These are phyloP conservation scores for Dicranocentrus wangi DNA, from an alignment of 2,888 invertebrate species.

Conservation along the genomic window DNA sequence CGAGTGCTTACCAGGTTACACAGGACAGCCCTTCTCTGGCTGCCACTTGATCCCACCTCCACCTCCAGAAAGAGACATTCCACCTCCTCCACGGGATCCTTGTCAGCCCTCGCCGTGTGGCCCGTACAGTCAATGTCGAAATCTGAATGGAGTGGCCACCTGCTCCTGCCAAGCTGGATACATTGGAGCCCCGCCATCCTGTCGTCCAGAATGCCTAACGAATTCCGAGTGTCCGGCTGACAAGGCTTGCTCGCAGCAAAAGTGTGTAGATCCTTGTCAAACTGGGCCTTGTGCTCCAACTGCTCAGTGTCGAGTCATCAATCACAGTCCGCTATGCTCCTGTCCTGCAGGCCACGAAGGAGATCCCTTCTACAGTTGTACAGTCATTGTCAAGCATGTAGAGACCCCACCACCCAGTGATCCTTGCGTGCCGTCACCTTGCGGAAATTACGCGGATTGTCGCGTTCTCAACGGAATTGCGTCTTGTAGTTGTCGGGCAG, in stretches of 20 bases:
- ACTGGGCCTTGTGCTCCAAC: conserved; percentile 82
- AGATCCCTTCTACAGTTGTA: conserved; percentile 78
- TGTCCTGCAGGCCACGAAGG: conserved; percentile 75
- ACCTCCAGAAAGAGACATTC: conserved; percentile 36
- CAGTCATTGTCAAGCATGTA: conserved; percentile 5
- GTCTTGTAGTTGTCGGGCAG: conserved; percentile 80
- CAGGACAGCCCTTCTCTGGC: conserved; percentile 78
- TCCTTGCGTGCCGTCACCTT: conserved; percentile 74
- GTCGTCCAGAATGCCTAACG: conserved; percentile 89
- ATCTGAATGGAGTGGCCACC: conserved; percentile 82
- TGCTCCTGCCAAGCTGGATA: conserved; percentile 79
- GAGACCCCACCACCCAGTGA: conserved; percentile 56
- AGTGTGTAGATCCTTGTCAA: conserved; percentile 90
- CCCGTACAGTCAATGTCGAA: conserved; percentile 86
- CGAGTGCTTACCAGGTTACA: conserved; percentile 79
- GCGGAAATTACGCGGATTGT: conserved; percentile 88
- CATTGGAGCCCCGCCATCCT: conserved; percentile 80
- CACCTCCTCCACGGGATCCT: conserved; percentile 46
- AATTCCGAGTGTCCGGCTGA: conserved; percentile 88
- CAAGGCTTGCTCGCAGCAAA: conserved; percentile 88
- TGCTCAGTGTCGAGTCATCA: conserved; percentile 76
- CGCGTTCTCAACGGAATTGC: conserved; percentile 86
- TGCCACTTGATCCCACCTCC: conserved; percentile 56
- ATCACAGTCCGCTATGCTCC: conserved; percentile 74
- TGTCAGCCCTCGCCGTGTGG: conserved; percentile 74